Evolutionary conservation across 2,888 invertebrate species (phyloP), one percentile per base, ranked within the genome.

Genomic region (Ferdinandea cuprea): DNA sequence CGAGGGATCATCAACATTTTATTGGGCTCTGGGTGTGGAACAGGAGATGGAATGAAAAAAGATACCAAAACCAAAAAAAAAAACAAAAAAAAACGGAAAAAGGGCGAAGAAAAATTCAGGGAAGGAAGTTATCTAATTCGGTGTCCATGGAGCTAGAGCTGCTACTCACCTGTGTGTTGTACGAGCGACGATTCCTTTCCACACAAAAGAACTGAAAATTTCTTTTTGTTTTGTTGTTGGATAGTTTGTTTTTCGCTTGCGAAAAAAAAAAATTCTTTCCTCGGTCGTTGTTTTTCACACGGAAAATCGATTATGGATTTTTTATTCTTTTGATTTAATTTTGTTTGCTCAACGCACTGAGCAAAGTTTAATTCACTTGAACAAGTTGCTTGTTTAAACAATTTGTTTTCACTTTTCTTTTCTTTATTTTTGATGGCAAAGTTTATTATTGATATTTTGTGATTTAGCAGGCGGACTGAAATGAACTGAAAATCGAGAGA

Each of bases 91-190:
- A 52, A 48, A 59, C 48, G 7, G 17, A 37, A 74, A 68, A 69
- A 32, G 71, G 66, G 50, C 52, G 58, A 76, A 44, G 19, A 44
- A 44, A n/a, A 44, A 44, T 19, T 44, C 19, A 19, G 8, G 42
- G 35, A 42, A 63, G 68, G 61, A 61, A 78, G 83, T 83, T 83
- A 83, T 78, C 58, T 83, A 83, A 83, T 78, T 78, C 78, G 32
- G 42, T 50, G 66, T 58, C 72, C 63, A 58, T 42, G 68, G 44
- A 73, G 58, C 48, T 44, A 44, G 25, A 25, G 44, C 19, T 59
- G 77, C 54, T 68, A 83, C 83, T 83, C 83, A 83, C 83, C 83
- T 83, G 83, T 78, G 83, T 78, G 78, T 69, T 83, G 28, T 42
- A 42, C 7, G 30, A 63, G 72, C 37, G 65, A 54, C 54, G 30